These are phyloP conservation scores for Drosophila flavopinicola DNA, from an alignment of 2,888 invertebrate genomes.

Conservation along the genomic window DNA sequence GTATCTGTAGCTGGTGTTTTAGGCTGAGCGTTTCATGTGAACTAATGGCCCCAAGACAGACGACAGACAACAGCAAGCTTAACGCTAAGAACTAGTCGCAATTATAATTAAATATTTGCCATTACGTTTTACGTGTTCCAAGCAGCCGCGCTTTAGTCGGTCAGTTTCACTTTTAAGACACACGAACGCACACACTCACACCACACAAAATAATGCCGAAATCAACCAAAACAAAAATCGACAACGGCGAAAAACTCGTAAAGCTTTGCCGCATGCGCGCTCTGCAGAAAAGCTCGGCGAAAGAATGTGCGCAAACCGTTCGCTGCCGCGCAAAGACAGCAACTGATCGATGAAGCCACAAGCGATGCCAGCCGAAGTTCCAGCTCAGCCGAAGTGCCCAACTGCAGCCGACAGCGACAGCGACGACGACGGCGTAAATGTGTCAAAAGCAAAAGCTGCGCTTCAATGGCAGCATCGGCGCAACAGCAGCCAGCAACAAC, in stretches of 20 bases:
- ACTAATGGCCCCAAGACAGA: conserved; percentile 10
- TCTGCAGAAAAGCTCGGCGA: conserved; percentile 10
- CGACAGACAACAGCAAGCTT: conserved; percentile 5
- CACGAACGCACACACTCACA: no score
- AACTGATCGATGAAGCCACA: conserved; percentile 70
- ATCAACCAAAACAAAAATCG: conserved; percentile 21
- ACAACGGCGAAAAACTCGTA: conserved; percentile 9
- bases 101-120: conserved; percentile 34
- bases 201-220: conserved; percentile 11
- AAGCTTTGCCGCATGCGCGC: conserved; percentile 38
- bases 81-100: conserved; percentile 29
- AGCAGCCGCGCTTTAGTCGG: conserved; percentile 25
- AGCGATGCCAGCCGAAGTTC: conserved; percentile 27
- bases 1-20: conserved; percentile 15
- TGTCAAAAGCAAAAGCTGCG: conserved; percentile 76
- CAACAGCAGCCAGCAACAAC: conserved; percentile 17
- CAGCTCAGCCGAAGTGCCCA: conserved; percentile 13
- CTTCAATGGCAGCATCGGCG: conserved; percentile 38
- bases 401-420: conserved; percentile 18
- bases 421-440: conserved; percentile 49
- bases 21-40: neutral
- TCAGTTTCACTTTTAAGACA: conserved; percentile 71
- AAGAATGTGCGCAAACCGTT: conserved; percentile 52
- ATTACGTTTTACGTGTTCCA: conserved; percentile 45
- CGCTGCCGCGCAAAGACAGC: conserved; percentile 69